Evolutionary conservation across 92 coral and sea anemone species (phyloP).

Genomic region (Palythoa grandiflora): DNA sequence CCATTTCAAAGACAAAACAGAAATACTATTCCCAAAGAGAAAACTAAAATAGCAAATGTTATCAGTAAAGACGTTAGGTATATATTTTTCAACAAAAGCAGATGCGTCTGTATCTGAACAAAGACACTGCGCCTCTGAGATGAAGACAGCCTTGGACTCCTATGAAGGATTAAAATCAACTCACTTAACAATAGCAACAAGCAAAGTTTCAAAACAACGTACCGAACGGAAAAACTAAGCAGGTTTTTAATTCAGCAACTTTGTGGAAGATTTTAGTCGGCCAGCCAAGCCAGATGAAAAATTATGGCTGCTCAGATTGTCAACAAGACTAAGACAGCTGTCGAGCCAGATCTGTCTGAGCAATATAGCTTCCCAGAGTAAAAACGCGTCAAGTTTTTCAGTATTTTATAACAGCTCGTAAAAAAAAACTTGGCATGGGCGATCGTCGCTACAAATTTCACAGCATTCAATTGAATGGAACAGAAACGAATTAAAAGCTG

Average conservation of each 20-base stretch:
- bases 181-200: neutral
- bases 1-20: too few relatives aligned
- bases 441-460: too few relatives aligned
- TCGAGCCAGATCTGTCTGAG: neutral
- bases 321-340: neutral
- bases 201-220: neutral
- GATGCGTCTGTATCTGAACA: too few relatives aligned
- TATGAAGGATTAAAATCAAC: constrained; percentile 6
- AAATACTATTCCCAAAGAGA: too few relatives aligned
- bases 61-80: too few relatives aligned
- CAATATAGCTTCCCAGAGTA: constrained; percentile 4
- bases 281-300: constrained; percentile 16
- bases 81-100: too few relatives aligned
- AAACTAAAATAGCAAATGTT: too few relatives aligned
- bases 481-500: too few relatives aligned
- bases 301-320: neutral
- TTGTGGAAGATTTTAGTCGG: constrained; percentile 19
- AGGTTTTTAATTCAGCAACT: neutral
- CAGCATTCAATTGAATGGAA: too few relatives aligned
- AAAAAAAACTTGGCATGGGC: neutral
- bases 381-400: constrained; percentile 34
- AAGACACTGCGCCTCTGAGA: too few relatives aligned
- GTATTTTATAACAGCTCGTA: neutral
- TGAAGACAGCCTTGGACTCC: too few relatives aligned
- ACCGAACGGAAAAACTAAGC: neutral